A percentile compares a stretch with the other conserved stretches of the same genome.
phyloP scores from a whole-genome alignment of 2,888 invertebrate species.

The Conistra vaccinii region DNA sequence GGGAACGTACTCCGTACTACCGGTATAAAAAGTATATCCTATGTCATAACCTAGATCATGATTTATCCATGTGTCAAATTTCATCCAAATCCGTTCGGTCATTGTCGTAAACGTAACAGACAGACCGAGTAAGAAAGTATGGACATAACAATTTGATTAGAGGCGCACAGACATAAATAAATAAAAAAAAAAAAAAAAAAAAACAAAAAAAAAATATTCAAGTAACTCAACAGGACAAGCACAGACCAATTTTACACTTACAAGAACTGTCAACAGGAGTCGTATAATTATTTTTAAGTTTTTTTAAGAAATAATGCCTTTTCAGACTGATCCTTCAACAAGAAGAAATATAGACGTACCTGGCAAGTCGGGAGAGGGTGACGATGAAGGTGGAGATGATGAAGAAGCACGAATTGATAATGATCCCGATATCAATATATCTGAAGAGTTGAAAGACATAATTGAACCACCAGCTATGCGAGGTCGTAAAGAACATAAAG shows the following conservation, averaged over 20 bases:
- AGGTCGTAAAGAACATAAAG: background rate
- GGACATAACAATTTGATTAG: background rate
- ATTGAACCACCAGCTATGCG: background rate
- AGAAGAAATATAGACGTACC: slow-evolving; percentile 30
- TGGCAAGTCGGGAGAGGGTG: background rate
- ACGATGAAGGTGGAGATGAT: background rate
- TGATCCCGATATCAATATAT: slow-evolving; percentile 8
- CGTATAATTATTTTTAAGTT: background rate
- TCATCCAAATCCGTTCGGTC: too few relatives aligned
- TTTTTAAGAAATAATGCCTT: background rate
- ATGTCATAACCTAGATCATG: background rate
- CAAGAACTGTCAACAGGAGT: background rate
- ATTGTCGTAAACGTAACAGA: background rate
- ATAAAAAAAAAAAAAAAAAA: too few relatives aligned
- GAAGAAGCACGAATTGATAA: background rate
- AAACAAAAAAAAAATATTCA: too few relatives aligned
- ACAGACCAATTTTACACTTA: background rate
- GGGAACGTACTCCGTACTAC: background rate
- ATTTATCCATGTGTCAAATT: background rate
- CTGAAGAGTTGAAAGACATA: slow-evolving; percentile 7
- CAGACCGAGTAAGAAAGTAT: background rate
- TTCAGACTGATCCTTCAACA: slow-evolving; percentile 9
- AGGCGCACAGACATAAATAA: too few relatives aligned
- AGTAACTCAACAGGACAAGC: too few relatives aligned
- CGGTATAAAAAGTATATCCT: background rate